phyloP scores from a whole-genome alignment of 2,113 vertebrate genomes.

The Hiodon alosoides region DNA sequence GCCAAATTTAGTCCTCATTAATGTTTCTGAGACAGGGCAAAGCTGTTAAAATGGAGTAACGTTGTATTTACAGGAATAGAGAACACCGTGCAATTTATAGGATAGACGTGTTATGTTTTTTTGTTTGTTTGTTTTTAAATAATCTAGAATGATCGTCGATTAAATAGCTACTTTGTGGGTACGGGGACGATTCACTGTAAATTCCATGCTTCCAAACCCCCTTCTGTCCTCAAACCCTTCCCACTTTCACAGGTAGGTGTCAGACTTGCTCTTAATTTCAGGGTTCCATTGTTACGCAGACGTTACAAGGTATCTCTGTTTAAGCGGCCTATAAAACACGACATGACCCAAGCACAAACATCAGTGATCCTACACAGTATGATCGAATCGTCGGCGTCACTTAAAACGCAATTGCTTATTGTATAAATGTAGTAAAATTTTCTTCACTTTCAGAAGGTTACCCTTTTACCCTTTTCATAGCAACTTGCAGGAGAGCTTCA shows the following conservation, averaged over 20 bases:
- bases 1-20: conserved; percentile 93
- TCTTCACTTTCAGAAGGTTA: no score
- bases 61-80: conserved; percentile 48
- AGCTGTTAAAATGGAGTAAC: conserved; percentile 61
- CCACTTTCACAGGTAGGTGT: conserved; percentile 93
- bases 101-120: conserved; percentile 53
- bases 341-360: not conserved
- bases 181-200: conserved; percentile 33
- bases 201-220: conserved; percentile 31
- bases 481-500: no score
- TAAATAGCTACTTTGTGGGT: conserved; percentile 38
- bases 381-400: conserved; percentile 43
- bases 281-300: conserved; percentile 54
- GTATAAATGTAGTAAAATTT: conserved; percentile 39
- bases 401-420: conserved; percentile 40
- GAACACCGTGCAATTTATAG: conserved; percentile 46
- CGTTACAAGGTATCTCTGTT: conserved; percentile 52
- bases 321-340: conserved; percentile 47
- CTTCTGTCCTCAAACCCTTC: conserved; percentile 63
- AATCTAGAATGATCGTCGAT: no score
- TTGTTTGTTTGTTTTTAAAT: conserved; percentile 23
- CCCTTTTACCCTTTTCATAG: no score
- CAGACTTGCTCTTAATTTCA: conserved; percentile 91
- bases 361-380: conserved; percentile 18
- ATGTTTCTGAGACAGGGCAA: conserved; percentile 75